Conservation (phyloP, 2,888 invertebrate genomes). For the Stenodera caucasica region DNA sequence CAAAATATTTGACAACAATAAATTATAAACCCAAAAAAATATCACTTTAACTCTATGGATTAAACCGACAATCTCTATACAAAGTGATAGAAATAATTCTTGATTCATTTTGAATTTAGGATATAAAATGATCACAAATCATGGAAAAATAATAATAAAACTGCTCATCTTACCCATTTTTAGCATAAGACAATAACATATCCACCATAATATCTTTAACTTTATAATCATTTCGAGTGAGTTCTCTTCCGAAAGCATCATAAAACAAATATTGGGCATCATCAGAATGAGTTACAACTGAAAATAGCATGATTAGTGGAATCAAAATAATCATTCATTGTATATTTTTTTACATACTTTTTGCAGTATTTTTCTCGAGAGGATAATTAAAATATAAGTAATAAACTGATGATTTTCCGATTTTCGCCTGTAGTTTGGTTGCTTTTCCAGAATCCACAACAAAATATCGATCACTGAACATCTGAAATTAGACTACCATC, state of each 20-base stretch:
- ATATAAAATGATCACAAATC: no score
- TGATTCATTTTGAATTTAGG: no score
- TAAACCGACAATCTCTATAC: no score
- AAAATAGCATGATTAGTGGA: background rate
- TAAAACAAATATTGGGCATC: conserved; percentile 1
- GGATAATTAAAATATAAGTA: conserved; percentile 10
- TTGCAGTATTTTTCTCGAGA: conserved; percentile 1
- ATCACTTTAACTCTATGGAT: no score
- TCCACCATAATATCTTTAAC: conserved; percentile 5
- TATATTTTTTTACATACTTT: background rate
- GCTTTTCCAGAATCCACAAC: conserved; percentile 3
- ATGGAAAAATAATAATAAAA: no score
- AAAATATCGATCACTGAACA: conserved; percentile 8
- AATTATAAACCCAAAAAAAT: no score
- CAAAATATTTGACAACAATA: no score
- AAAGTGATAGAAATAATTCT: no score
- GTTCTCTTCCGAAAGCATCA: background rate
- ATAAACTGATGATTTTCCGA: conserved; percentile 10
- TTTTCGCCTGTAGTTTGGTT: conserved; percentile 5
- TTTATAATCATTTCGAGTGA: background rate
- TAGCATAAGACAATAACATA: background rate
- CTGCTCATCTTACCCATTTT: conserved; percentile 4
- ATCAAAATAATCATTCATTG: background rate
- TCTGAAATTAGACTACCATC: conserved; percentile 8
- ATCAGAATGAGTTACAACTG: background rate